These are phyloP conservation scores for Callyntrura sp. DNA, from an alignment of 2,888 invertebrate species.

Conservation along the genomic window DNA sequence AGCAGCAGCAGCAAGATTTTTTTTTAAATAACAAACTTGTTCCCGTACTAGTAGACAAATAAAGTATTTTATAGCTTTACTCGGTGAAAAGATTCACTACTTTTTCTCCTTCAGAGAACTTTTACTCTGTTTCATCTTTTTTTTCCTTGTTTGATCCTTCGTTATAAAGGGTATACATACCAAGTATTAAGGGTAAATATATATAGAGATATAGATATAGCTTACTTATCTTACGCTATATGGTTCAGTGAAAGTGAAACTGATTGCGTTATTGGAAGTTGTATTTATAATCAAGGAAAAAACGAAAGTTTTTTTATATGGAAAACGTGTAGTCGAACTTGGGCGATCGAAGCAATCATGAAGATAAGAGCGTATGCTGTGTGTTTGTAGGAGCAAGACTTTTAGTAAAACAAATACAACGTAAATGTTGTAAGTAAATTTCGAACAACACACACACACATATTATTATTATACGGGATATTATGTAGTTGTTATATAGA, in stretches of 20 bases:
- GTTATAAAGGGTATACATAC: neutral
- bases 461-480: neutral
- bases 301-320: slow-evolving; percentile 34
- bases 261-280: slow-evolving; percentile 39
- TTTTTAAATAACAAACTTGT: slow-evolving; percentile 20
- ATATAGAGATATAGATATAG: too few species aligned
- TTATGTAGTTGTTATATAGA: neutral
- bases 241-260: slow-evolving; percentile 45
- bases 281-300: neutral
- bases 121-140: slow-evolving; percentile 1
- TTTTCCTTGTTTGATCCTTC: neutral
- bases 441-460: neutral
- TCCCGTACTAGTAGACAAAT: slow-evolving; percentile 1
- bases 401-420: too few species aligned
- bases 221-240: neutral
- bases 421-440: neutral
- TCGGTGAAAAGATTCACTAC: slow-evolving; percentile 12
- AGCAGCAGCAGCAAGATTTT: too few species aligned
- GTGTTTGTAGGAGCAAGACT: too few species aligned
- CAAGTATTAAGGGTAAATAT: too few species aligned
- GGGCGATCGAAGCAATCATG: slow-evolving; percentile 2
- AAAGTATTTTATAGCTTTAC: neutral
- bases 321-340: slow-evolving; percentile 31
- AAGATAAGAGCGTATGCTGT: neutral
- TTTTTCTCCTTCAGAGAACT: neutral